Base-by-base conservation (phyloP, 2,888 invertebrate genomes). In the Lycocerus yunnanus region DNA sequence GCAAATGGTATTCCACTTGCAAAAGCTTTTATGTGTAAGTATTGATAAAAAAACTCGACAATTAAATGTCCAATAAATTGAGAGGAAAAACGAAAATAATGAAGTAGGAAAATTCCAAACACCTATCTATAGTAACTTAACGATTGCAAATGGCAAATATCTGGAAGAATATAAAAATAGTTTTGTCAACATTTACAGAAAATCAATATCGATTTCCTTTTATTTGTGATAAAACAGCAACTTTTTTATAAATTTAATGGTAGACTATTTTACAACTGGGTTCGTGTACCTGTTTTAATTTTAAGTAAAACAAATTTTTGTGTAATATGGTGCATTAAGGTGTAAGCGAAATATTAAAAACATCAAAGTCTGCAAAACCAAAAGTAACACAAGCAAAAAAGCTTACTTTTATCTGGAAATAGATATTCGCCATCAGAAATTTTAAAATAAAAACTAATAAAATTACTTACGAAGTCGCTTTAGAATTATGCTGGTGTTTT, bases 121-220 rank as follows among this genome's bases (percentile, higher is more conserved):
- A 43, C 43, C 43, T 43, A n/a, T 1, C 43, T n/a, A n/a, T 43
- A 43, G 43, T n/a, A n/a, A 6, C 9, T 43, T 43, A 43, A 43
- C 43, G 43, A 43, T 43, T 43, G 43, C n/a, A 43, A 43, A 43
- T 43, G 43, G n/a, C 61, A 20, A 63, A 11, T 63, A 63, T 63
- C 61, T 63, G 16, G 18, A 18, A 63, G 61, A 63, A 63, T 63
- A 63, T 20, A 63, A 63, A 63, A 18, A 63, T 63, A 63, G 61
- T 63, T 20, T 3, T 20, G 61, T 63, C 61, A 18, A 63, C 18
- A 20, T 18, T 63, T 63, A 16, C 61, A 20, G 16, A 60, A 63
- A 63, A 63, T 63, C 61, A 63, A 63, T 63, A 63, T 63, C 61
- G 10, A 18, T 20, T 63, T 63, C 9, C 18, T 15, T 60, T 16